Conservation (phyloP, 2,888 invertebrate genomes). For the Dromius quadrimaculatus region DNA sequence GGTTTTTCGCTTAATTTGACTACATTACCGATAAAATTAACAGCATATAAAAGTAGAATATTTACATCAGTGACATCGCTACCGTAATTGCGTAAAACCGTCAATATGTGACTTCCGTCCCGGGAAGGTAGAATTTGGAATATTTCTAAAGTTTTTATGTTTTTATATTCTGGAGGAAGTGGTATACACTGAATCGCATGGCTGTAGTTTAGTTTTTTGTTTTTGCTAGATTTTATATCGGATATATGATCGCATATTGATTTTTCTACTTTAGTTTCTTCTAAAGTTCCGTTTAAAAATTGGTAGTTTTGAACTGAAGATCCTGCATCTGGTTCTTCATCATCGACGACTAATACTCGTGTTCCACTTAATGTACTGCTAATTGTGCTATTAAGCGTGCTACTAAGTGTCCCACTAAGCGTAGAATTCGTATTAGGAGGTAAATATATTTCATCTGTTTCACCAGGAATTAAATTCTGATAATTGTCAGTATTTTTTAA, state of each 20-base stretch:
- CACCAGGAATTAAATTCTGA: conserved; percentile 65
- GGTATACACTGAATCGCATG: conserved; percentile 72
- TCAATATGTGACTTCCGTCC: conserved; percentile 77
- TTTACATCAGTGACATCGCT: conserved; percentile 61
- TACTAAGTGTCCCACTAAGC: conserved; percentile 52
- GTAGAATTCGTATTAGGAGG: conserved; percentile 58
- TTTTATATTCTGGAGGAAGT: conserved; percentile 69
- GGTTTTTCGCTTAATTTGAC: conserved; percentile 73
- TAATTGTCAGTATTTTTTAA: conserved; percentile 57
- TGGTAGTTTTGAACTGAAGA: conserved; percentile 59
- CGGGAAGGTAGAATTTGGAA: conserved; percentile 77
- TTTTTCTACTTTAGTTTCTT: conserved; percentile 56
- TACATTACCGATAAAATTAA: conserved; percentile 69
- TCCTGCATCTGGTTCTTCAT: conserved; percentile 61
- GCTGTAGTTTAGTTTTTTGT: conserved; percentile 64
- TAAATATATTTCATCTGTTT: conserved; percentile 64
- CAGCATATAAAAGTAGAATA: conserved; percentile 70
- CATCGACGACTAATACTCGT: conserved; percentile 61
- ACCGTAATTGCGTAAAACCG: conserved; percentile 67
- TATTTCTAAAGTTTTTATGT: conserved; percentile 69
- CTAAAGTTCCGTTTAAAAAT: conserved; percentile 60
- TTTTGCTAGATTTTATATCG: conserved; percentile 63
- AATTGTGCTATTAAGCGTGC: conserved; percentile 61
- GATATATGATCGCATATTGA: conserved; percentile 66
- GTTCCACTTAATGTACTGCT: conserved; percentile 58